phyloP scores from a whole-genome alignment of 2,797 vertebrate species.

The Pantherophis vulpinus region DNA sequence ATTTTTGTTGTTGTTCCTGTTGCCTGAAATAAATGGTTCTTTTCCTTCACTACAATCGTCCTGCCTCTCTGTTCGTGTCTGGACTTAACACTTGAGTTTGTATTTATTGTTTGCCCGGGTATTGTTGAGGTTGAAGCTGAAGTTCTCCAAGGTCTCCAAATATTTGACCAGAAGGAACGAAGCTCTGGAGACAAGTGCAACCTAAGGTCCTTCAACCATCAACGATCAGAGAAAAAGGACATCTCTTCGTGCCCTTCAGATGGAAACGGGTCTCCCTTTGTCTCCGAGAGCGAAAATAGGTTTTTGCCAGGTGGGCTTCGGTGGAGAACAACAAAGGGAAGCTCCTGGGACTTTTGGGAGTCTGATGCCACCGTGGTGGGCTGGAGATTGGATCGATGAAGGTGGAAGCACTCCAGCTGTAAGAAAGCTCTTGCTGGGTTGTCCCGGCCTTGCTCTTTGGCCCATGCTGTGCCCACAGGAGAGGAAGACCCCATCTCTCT shows the following conservation, averaged over 20 bases:
- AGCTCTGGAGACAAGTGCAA: neutral
- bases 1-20: no score
- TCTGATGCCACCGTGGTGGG: neutral
- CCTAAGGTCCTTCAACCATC: neutral
- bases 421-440: neutral
- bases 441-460: neutral
- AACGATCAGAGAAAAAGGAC: neutral
- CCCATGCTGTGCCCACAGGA: slow-evolving; percentile 26
- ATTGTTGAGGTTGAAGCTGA: no score
- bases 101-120: no score
- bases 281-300: neutral
- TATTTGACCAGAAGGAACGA: neutral
- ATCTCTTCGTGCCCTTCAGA: neutral
- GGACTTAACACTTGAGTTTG: no score
- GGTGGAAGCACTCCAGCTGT: neutral
- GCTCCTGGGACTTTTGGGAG: neutral
- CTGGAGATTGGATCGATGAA: slow-evolving; percentile 14
- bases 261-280: neutral
- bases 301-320: neutral
- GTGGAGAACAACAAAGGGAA: neutral
- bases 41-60: no score
- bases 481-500: neutral
- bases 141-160: neutral
- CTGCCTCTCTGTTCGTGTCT: no score
- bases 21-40: no score